Base-by-base conservation (phyloP, 2,797 vertebrate species). In the Enteromius trimaculatus region DNA sequence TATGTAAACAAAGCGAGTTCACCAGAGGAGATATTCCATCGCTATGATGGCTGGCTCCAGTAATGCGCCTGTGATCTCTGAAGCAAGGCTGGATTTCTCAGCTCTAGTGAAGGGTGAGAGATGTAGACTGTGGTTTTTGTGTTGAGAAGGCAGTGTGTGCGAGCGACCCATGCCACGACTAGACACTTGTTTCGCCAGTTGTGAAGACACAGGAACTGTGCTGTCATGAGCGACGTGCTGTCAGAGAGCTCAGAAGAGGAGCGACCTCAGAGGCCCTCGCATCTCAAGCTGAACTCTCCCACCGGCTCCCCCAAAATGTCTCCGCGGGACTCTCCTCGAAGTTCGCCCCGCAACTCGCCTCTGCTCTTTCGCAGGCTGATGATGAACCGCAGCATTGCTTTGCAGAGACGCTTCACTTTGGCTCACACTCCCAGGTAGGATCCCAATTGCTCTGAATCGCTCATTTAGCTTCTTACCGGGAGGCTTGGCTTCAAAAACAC, bases 351-450 rank as follows among this genome's bases (percentile, higher is more conserved):
- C 51, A 92, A 95, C 89, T 97, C 96, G 5, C 96, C 95, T 0
- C 84, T 95, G 85, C 94, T 97, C 90, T 96, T 97, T 93, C 92
- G 95, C 82, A 97, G 95, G 90, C 92, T 97, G 85, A 89, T 95
- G 91, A 93, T 95, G 95, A 97, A 94, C 89, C 95, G 95, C 85
- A 96, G 95, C 91, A 95, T 96, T 90, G 93, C 95, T 74, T 93
- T 96, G 80, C 96, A 96, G 94, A 93, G 96, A 82, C 95, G 94
- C 78, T 95, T 95, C 91, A 95, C 94, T 1, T 87, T 95, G 89
- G 94, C 94, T 75, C 93, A 95, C 88, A 94, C 94, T 1, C 94
- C 94, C 90, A 95, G 94, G 94, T 95, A 95, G 80, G 89, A 80
- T 60, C 92, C 90, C 93, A 70, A 49, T 34, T 8, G 6, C 26